phyloP scores from a whole-genome alignment of 2,113 vertebrate species.

The Octodon degus region DNA sequence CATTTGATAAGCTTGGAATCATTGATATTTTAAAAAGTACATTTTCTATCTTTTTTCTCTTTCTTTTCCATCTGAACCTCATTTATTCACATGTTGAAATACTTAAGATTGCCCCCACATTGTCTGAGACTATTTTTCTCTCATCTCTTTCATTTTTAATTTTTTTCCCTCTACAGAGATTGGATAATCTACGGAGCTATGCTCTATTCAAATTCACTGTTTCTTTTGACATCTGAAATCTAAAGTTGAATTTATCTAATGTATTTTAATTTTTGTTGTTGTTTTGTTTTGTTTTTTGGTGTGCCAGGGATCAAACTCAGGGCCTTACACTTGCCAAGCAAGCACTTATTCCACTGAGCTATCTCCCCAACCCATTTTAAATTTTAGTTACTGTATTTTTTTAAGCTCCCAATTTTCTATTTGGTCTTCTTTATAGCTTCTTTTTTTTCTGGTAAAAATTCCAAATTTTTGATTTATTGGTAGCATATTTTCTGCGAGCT shows the following conservation, averaged over 20 bases:
- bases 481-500: conserved; percentile 5
- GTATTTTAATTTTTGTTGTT: not conserved
- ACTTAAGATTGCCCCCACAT: not conserved
- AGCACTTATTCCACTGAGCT: too few species aligned
- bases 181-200: not conserved
- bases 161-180: not conserved
- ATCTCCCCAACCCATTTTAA: not conserved
- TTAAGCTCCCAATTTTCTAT: not conserved
- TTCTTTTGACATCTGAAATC: not conserved
- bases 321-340: too few species aligned
- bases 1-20: not conserved
- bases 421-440: not conserved
- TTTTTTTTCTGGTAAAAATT: not conserved
- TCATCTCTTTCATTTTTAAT: not conserved
- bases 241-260: not conserved
- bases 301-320: too few species aligned
- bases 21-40: not conserved
- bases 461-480: not conserved
- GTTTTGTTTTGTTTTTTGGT: too few species aligned
- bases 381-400: not conserved
- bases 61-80: not conserved
- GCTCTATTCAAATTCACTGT: not conserved
- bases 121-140: not conserved
- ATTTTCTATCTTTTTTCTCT: not conserved
- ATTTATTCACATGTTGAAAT: not conserved